A percentile compares a stretch with the other conserved stretches of the same genome.
Evolutionary conservation across 2,797 vertebrate genomes (phyloP).

Genomic region (Myotis vivesi): DNA sequence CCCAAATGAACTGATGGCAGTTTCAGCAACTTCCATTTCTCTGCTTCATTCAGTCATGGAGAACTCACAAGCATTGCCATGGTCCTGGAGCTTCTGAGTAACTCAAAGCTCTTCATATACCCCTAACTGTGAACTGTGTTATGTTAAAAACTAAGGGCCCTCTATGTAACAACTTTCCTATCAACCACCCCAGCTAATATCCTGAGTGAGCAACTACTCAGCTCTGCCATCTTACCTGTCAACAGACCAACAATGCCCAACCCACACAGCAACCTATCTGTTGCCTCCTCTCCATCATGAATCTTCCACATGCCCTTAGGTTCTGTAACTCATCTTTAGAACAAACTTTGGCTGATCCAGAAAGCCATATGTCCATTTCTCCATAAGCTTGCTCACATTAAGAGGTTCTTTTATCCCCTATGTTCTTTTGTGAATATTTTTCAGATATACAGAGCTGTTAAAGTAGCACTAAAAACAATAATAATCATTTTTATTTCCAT

Average conservation of each 20-base stretch:
- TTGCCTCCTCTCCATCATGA: not conserved
- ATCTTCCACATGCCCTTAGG: not conserved
- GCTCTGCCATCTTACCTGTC: not conserved
- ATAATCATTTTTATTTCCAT: slow-evolving; percentile 38
- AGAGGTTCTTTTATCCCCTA: slow-evolving; percentile 34
- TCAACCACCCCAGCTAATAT: not conserved
- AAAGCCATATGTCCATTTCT: slow-evolving; percentile 12
- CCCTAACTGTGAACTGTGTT: not conserved
- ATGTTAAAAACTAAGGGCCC: not conserved
- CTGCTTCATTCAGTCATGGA: not conserved
- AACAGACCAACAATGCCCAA: not conserved
- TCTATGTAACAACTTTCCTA: not conserved
- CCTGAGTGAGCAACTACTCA: not conserved
- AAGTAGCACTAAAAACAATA: slow-evolving; percentile 2
- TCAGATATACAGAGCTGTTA: slow-evolving; percentile 28
- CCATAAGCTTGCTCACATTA: not conserved
- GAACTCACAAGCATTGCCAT: not conserved
- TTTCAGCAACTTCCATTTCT: not conserved
- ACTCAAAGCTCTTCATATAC: not conserved
- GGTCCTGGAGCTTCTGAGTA: not conserved
- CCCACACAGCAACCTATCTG: not conserved
- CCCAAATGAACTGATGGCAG: not conserved
- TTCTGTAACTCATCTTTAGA: not conserved
- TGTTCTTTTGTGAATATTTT: slow-evolving; percentile 8
- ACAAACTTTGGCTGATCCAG: slow-evolving; percentile 11